Evolutionary conservation across 1,140 invertebrate species (phyloP).

Genomic region (Drosophila subpulchrella): DNA sequence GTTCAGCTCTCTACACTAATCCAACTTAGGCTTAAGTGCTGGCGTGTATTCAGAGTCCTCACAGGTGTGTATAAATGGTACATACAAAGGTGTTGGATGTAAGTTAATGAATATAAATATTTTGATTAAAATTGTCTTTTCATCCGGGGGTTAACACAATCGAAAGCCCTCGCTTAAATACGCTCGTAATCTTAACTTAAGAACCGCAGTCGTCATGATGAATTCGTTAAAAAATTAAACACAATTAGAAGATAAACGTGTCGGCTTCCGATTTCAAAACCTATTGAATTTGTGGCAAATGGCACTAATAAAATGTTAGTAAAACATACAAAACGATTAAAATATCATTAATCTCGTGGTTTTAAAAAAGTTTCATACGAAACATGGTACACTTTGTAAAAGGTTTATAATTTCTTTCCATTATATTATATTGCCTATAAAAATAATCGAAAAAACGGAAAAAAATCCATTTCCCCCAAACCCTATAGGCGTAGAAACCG

Average conservation of each 20-base stretch:
- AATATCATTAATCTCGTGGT: no score
- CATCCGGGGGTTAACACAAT: slow-evolving; percentile 40
- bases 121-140: slow-evolving; percentile 68
- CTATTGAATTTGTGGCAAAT: neutral
- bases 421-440: no score
- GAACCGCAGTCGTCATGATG: slow-evolving; percentile 64
- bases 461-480: slow-evolving; percentile 1
- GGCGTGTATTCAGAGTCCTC: slow-evolving; percentile 47
- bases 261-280: neutral
- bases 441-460: no score
- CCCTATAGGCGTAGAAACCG: neutral
- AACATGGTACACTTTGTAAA: no score
- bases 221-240: slow-evolving; percentile 31
- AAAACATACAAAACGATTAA: no score
- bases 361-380: no score
- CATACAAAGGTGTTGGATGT: slow-evolving; percentile 54
- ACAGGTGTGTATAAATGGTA: slow-evolving; percentile 53
- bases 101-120: slow-evolving; percentile 65
- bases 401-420: no score
- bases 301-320: neutral
- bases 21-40: slow-evolving; percentile 47
- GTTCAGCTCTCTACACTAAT: slow-evolving; percentile 55
- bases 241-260: slow-evolving; percentile 32
- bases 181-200: slow-evolving; percentile 66
- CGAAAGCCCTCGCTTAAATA: slow-evolving; percentile 37